Evolutionary conservation across 2,113 vertebrate genomes (phyloP).

Genomic region (Rana temporaria): DNA sequence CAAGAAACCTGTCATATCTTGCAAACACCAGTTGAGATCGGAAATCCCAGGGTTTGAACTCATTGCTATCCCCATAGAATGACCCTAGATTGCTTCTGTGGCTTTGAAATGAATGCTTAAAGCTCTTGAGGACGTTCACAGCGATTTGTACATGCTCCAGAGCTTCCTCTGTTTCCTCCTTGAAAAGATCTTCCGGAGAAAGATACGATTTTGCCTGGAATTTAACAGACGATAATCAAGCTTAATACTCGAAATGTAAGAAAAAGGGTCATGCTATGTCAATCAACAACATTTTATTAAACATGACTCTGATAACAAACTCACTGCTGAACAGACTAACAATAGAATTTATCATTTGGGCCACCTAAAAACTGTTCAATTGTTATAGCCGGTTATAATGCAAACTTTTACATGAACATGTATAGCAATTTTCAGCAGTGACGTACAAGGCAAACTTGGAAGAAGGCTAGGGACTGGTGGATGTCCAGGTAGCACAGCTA

Average conservation of each 20-base stretch:
- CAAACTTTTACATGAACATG: no score
- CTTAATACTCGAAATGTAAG: background rate
- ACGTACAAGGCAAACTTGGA: no score
- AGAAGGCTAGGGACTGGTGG: no score
- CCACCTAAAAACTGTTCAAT: no score
- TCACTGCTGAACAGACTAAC: background rate
- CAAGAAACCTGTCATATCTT: conserved; percentile 75
- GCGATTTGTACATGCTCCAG: conserved; percentile 74
- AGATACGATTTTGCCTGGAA: conserved; percentile 74
- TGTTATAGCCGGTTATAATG: no score
- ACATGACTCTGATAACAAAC: background rate
- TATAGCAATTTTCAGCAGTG: no score
- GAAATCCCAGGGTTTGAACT: conserved; percentile 80
- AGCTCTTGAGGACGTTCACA: conserved; percentile 69
- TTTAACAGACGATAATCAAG: conserved; percentile 5
- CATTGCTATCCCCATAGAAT: conserved; percentile 64
- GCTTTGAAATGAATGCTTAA: conserved; percentile 74
- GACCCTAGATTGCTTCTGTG: conserved; percentile 67
- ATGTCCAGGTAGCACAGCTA: no score
- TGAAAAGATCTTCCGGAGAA: conserved; percentile 73
- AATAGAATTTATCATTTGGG: no score
- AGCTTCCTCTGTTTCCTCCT: conserved; percentile 77
- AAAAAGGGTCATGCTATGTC: background rate
- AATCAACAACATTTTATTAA: conserved; percentile 28
- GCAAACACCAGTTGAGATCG: conserved; percentile 76